Evolutionary conservation across 1,140 invertebrate genomes (phyloP), one percentile per base, ranked within the genome.

Genomic region (Lepidurus apus): DNA sequence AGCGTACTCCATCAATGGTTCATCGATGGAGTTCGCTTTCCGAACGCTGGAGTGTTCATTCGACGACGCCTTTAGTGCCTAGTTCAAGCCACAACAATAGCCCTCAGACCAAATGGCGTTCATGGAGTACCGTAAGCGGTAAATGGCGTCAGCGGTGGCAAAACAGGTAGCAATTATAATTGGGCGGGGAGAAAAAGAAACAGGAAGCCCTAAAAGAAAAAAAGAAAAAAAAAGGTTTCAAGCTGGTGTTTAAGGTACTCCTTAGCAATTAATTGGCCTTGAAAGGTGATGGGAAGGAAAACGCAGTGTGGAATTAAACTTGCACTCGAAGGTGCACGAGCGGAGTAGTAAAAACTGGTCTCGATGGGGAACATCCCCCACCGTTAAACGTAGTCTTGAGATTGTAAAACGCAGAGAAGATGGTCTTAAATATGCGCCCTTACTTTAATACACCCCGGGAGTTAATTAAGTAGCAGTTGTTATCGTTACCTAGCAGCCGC

Each of bases 111-210:
- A 65, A 65, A 21, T 65, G 53, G 53, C 53, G 53, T 13, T 65
- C 53, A n/a, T 65, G 53, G 53, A 65, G 53, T 21, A 65, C 17
- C 53, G 53, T 65, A 9, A 7, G 53, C 53, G 17, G 17, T 65
- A 65, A 65, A 17, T 65, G 53, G 53, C 53, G 53, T 21, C 53
- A 65, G 21, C 53, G 53, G 53, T 65, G 53, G 53, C 53, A 65
- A 21, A 65, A 65, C 53, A 65, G 53, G 53, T 65, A 65, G 53
- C 53, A 65, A 65, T n/a, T 7, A 21, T 65, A 17, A 65, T n/a
- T 65, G 53, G 53, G 53, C 17, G 17, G 21, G 5, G 45, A 65
- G 13, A 65, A 17, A 65, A 7, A 4, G 17, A 9, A 65, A 21
- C 17, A 65, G 53, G 53, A 65, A 65, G 53, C 21, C 34, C 34